phyloP scores from a whole-genome alignment of 2,113 vertebrate species.

The Pseudonaja textilis region DNA sequence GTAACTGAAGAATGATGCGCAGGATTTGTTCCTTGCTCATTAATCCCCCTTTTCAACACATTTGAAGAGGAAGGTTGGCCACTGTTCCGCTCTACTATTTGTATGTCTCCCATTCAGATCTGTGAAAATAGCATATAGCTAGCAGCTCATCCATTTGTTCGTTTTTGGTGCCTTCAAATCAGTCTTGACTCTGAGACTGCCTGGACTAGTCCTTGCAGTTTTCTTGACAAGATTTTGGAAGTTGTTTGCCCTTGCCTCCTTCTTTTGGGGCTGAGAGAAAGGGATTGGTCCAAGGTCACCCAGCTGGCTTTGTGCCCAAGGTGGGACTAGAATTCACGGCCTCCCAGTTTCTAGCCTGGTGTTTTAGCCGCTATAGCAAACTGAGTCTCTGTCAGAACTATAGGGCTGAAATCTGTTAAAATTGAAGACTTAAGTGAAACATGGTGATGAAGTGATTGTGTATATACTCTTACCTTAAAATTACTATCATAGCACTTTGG shows the following conservation, averaged over 20 bases:
- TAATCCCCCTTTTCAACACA: not conserved
- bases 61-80: not conserved
- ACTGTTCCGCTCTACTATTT: not conserved
- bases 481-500: not conserved
- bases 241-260: not conserved
- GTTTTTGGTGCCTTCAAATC: not conserved
- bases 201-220: not conserved
- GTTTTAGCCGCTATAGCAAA: not conserved
- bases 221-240: not conserved
- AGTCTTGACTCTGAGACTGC: not conserved
- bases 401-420: not conserved
- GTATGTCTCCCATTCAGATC: not conserved
- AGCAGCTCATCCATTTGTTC: not conserved
- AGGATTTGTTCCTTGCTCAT: not conserved
- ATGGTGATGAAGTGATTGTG: not conserved
- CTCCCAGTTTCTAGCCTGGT: not conserved
- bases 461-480: not conserved
- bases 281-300: not conserved
- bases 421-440: not conserved
- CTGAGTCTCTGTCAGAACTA: not conserved
- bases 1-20: not conserved
- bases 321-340: not conserved
- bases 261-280: not conserved
- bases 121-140: not conserved
- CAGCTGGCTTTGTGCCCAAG: not conserved